Evolutionary conservation across 2,797 vertebrate genomes (phyloP).

Genomic region (Thamnophis elegans): DNA sequence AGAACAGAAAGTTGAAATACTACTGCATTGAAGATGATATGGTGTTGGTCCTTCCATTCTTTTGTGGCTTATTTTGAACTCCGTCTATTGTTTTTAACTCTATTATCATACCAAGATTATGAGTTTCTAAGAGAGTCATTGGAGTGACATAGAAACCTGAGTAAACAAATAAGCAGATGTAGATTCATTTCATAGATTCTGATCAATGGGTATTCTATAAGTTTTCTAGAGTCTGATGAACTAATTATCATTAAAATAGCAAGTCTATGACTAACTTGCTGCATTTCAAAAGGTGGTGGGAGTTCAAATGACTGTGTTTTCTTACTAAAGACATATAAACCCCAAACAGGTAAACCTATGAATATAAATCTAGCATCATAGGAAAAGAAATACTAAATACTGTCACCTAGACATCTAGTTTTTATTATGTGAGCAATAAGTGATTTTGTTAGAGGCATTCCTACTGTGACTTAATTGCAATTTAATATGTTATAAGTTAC

Average conservation of each 20-base stretch:
- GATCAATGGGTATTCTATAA: not conserved
- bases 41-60: not conserved
- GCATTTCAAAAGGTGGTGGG: not conserved
- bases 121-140: not conserved
- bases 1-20: not conserved
- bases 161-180: not conserved
- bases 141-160: not conserved
- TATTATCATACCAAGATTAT: not conserved
- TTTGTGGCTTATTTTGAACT: not conserved
- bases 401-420: not conserved
- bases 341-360: too few species aligned
- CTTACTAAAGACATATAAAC: not conserved
- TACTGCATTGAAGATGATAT: not conserved
- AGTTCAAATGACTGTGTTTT: not conserved
- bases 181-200: constrained; percentile 34
- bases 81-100: not conserved
- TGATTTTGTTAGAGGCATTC: not conserved
- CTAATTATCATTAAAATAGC: not conserved
- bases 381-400: not conserved
- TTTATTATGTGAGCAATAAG: not conserved
- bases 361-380: not conserved
- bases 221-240: not conserved
- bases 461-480: not conserved
- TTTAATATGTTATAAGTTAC: not conserved
- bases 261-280: not conserved